Percentiles rank a stretch among this genome's conserved stretches.
Conservation (phyloP, 2,888 invertebrate species). For the Tyria jacobaeae region DNA sequence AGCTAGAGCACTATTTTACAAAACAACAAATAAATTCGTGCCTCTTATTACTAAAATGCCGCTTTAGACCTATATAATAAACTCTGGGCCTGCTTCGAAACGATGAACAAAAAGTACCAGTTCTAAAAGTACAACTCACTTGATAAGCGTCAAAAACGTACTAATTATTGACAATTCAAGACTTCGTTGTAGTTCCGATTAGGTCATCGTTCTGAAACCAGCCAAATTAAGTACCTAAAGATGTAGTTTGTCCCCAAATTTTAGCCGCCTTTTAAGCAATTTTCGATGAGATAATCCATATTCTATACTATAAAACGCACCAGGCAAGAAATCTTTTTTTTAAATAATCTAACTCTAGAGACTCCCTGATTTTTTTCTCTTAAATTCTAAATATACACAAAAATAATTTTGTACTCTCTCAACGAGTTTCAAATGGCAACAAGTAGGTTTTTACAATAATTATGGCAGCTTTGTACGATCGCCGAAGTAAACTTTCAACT, state of each 20-base stretch:
- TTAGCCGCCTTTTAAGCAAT: constrained; percentile 52
- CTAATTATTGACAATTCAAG: not conserved
- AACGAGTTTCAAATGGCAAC: constrained; percentile 84
- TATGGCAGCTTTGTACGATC: constrained; percentile 81
- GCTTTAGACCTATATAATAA: constrained; percentile 58
- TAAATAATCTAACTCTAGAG: constrained; percentile 74
- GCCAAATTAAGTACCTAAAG: constrained; percentile 45
- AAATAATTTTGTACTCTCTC: constrained; percentile 86
- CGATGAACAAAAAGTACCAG: constrained; percentile 7
- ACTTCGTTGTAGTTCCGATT: constrained; percentile 8
- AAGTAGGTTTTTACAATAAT: constrained; percentile 67
- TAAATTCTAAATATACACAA: constrained; percentile 83
- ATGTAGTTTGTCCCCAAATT: constrained; percentile 53
- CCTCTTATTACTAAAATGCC: constrained; percentile 81
- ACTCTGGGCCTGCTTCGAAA: constrained; percentile 31
- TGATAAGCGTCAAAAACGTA: not conserved
- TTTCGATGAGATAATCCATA: constrained; percentile 59
- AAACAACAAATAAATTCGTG: constrained; percentile 86
- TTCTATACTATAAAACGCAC: constrained; percentile 71
- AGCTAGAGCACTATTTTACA: constrained; percentile 78
- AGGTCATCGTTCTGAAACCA: constrained; percentile 34
- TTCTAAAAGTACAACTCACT: not conserved
- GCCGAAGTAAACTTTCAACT: constrained; percentile 54
- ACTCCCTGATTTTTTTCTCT: constrained; percentile 86
- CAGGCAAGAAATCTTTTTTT: constrained; percentile 79